phyloP scores from a whole-genome alignment of 2,888 invertebrate genomes.

The Philereme transversata region DNA sequence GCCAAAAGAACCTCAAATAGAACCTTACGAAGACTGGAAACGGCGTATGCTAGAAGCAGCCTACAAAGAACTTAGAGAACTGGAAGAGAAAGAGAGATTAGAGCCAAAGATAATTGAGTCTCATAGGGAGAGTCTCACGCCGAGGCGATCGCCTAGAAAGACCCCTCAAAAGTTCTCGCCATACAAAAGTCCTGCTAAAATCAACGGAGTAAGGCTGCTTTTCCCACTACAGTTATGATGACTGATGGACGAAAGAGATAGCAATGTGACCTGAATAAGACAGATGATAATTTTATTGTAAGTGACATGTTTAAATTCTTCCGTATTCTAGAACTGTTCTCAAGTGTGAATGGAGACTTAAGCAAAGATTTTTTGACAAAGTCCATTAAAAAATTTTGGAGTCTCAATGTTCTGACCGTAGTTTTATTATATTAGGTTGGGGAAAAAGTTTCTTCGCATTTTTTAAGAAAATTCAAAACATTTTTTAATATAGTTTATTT shows the following conservation, averaged over 20 bases:
- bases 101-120: constrained; percentile 5
- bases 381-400: too few species aligned
- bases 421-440: too few species aligned
- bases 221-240: constrained; percentile 59
- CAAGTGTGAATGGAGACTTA: too few species aligned
- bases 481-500: too few species aligned
- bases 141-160: constrained; percentile 65
- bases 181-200: constrained; percentile 56
- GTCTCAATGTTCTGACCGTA: too few species aligned
- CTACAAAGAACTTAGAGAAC: constrained; percentile 57
- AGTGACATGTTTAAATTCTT: background rate
- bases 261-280: background rate
- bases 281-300: background rate
- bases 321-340: too few species aligned
- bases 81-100: constrained; percentile 38
- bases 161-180: constrained; percentile 66
- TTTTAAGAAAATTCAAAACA: too few species aligned
- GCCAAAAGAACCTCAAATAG: constrained; percentile 58
- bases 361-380: too few species aligned
- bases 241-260: constrained; percentile 1
- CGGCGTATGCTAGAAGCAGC: constrained; percentile 81
- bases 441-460: too few species aligned
- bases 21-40: constrained; percentile 86
- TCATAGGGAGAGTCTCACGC: constrained; percentile 38
- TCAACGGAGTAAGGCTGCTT: constrained; percentile 60